Evolutionary conservation across 30 jellyfish, hydroid and myxozoan genomes (phyloP), one percentile per base, ranked within the genome.

Genomic region (Aurelia sp.): DNA sequence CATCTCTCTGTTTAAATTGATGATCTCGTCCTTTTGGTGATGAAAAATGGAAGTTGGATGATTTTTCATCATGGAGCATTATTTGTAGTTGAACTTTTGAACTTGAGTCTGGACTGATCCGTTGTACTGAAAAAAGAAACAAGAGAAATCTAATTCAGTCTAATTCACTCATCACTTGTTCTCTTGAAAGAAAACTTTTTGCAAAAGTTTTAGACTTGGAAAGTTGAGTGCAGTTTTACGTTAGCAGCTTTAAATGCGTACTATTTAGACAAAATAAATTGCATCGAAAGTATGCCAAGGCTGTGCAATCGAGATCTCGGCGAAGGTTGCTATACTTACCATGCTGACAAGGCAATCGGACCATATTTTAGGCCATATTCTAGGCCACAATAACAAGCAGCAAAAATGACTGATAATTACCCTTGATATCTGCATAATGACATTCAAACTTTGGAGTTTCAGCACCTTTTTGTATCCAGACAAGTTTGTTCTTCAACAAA

Each of bases 81-180:
- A 95, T 90, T 84, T 95, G 99, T 67, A 95, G 90, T 63, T 95
- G 99, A 20, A 95, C 99, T 71, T 95, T 95, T 10, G 99, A 95
- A 82, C 99, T 95, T 35, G 97, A 82, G 17, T 95, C 99, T 51
- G 99, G 99, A 65, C 99, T 95, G 57, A 95, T 95, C 61, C 99
- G 48, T 90, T 95, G 99, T 13, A 85, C 99, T 95, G 57, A 21
- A 69, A 76, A 16, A 47, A 20, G 74, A 80, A 15, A 78, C 24
- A 13, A 35, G 13, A 13, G 62, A 20, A 21, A 21, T 9, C 15
- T 44, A 44, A 44, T 44, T 21, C 19, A 21, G 7, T 9, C 15
- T 8, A 44, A 44, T 44, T 0, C 19, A 35, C 30, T 24, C 13
- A 22, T 8, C 61, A 30, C 50, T 38, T n/a, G n/a, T n/a, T 27